Evolutionary conservation across 1,140 invertebrate species (phyloP).

Genomic region (Pemphigus obesinymphae): DNA sequence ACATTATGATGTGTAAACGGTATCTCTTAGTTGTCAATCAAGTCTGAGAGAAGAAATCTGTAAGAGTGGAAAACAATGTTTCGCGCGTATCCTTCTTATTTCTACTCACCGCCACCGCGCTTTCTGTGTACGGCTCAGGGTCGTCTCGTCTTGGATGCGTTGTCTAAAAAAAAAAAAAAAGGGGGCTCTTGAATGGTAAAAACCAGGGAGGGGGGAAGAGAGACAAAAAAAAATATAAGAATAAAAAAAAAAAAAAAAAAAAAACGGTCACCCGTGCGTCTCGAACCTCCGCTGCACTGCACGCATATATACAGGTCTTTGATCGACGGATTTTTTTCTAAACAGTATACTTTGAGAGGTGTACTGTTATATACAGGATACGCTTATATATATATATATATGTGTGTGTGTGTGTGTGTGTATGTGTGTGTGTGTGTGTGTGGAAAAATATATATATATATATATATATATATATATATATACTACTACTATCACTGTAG

Average conservation of each 20-base stretch:
- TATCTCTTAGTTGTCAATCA: slow-evolving; percentile 26
- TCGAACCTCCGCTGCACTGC: not conserved
- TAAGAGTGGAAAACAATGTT: slow-evolving; percentile 40
- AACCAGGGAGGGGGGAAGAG: not conserved
- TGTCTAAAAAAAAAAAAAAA: no score
- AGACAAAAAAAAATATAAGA: not conserved
- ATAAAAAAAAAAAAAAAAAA: not conserved
- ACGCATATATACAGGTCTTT: not conserved
- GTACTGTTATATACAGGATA: not conserved
- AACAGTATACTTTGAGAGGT: slow-evolving; percentile 15
- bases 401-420: no score
- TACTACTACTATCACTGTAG: not conserved
- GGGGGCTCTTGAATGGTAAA: not conserved
- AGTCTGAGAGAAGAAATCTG: slow-evolving; percentile 32
- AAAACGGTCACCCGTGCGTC: slow-evolving; percentile 5
- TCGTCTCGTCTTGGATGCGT: not conserved
- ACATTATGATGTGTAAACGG: slow-evolving; percentile 13
- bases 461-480: not conserved
- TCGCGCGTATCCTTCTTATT: not conserved
- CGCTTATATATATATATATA: no score
- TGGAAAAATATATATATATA: not conserved
- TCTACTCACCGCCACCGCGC: not conserved
- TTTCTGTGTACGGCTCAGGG: not conserved
- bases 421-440: no score
- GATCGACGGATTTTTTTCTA: slow-evolving; percentile 22